phyloP scores from a whole-genome alignment of 2,113 vertebrate genomes.

The Epinephelus cyanopodus region DNA sequence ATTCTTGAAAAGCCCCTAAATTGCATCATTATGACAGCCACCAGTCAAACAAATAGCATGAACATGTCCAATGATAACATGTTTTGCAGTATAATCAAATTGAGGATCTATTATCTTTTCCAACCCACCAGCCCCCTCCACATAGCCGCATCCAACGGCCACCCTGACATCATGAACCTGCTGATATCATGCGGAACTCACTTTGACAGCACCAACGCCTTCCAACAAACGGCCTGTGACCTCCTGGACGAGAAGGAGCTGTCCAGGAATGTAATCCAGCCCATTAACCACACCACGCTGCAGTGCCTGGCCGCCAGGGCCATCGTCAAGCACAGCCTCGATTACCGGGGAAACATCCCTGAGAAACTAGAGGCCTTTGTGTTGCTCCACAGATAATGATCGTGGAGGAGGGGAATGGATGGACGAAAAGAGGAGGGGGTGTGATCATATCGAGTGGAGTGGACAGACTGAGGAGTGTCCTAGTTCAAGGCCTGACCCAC shows the following conservation, averaged over 20 bases:
- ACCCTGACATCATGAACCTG: constrained; percentile 98
- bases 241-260: constrained; percentile 97
- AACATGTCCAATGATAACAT: neutral
- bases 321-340: constrained; percentile 92
- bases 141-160: constrained; percentile 96
- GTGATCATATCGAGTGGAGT: neutral
- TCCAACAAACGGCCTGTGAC: constrained; percentile 95
- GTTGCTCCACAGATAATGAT: constrained; percentile 95
- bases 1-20: neutral
- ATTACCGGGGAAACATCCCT: constrained; percentile 92
- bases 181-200: constrained; percentile 96
- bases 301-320: constrained; percentile 97
- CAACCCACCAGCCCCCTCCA: constrained; percentile 88
- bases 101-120: neutral
- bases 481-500: constrained; percentile 28
- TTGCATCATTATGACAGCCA: neutral
- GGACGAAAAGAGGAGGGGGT: neutral
- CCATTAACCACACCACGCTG: constrained; percentile 97
- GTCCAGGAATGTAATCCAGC: constrained; percentile 96
- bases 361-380: constrained; percentile 97
- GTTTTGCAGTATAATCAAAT: neutral
- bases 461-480: constrained; percentile 4
- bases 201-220: constrained; percentile 96
- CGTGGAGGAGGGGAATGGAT: neutral
- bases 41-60: neutral